Base-by-base conservation (phyloP, 2,113 vertebrate genomes). In the Oplegnathus fasciatus region DNA sequence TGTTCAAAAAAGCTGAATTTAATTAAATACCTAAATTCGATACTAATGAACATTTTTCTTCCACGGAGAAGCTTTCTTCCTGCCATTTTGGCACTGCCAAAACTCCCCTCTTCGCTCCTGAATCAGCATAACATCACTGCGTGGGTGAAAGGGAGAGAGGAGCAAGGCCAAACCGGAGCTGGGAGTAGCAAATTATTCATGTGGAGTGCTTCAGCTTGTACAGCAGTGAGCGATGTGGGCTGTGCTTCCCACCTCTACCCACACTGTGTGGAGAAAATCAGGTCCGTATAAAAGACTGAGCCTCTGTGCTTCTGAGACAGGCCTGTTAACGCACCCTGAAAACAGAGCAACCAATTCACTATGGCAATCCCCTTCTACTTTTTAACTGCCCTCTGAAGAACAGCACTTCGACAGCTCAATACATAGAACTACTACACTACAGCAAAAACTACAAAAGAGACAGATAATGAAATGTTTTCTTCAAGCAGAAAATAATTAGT, bases 111-210 rank as follows among this genome's bases (percentile, higher is more conserved):
- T 87, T 89, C 82, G 76, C 66, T 83, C 81, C 87, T 88, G 78
- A 93, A 89, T 91, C 89, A 91, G 89, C 90, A 90, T 62, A 84
- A 89, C 86, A 90, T 80, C 67, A 48, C 79, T 85, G 89, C 54
- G 75, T 91, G 90, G 85, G 86, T 92, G 90, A 91, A 72, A 80
- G 60, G 82, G 58, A 89, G 84, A 80, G 83, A 88, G 75, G 50
- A 84, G 80, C 79, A 60, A 91, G 85, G 87, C 86, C 87, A 89
- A 92, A 89, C 78, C n/a, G 30, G 83, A 90, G 83, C 86, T 82
- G 76, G 75, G 85, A 88, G 88, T 78, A 84, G 88, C 87, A 91
- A 93, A 93, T 94, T 91, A 93, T 94, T 93, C 80, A 93, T 93
- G 92, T 88, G 48, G 90, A 93, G 89, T 89, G 87, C 66, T 92